Conservation (phyloP, 1,140 invertebrate genomes). For the Procambarus clarkii region DNA sequence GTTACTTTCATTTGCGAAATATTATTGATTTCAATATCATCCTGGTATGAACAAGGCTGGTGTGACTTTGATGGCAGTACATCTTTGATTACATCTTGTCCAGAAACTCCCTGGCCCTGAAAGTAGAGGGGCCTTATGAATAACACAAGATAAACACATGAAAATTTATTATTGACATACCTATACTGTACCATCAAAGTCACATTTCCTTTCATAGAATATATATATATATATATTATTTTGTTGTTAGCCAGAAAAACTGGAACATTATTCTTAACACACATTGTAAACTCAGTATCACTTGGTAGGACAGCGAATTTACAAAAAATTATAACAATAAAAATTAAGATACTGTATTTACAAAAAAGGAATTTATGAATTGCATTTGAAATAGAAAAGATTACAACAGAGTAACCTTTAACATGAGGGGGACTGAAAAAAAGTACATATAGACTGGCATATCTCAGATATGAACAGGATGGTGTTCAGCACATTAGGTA, state of each 20-base stretch:
- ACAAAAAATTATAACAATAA: too few relatives aligned
- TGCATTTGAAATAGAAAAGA: too few relatives aligned
- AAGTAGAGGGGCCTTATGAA: slow-evolving; percentile 59
- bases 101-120: slow-evolving; percentile 46
- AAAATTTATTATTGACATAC: neutral
- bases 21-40: neutral
- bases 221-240: neutral
- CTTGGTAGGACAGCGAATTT: too few relatives aligned
- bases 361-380: too few relatives aligned
- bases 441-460: too few relatives aligned
- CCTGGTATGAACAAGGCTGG: slow-evolving; percentile 12
- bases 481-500: too few relatives aligned
- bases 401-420: too few relatives aligned
- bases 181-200: slow-evolving; percentile 42
- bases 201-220: slow-evolving; percentile 16
- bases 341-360: too few relatives aligned
- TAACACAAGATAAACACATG: neutral
- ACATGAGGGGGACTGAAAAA: too few relatives aligned
- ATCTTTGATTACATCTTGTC: slow-evolving; percentile 38
- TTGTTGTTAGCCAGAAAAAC: neutral
- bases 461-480: too few relatives aligned
- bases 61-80: slow-evolving; percentile 56
- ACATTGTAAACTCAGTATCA: too few relatives aligned
- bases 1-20: neutral
- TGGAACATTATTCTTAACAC: neutral